These are phyloP conservation scores for Aplocera efformata DNA, from an alignment of 2,888 invertebrate species.

Conservation along the genomic window DNA sequence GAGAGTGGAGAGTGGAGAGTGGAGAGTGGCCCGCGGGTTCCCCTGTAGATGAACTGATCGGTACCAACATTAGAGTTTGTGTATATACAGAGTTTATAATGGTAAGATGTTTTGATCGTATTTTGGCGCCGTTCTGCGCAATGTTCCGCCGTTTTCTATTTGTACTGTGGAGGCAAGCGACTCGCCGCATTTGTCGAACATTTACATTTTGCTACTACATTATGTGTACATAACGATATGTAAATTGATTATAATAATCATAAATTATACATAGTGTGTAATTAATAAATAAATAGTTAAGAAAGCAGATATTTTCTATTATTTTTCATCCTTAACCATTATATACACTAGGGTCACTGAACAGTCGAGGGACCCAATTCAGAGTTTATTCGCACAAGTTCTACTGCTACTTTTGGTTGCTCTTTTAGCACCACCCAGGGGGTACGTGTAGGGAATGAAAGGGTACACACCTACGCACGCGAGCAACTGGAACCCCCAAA, in stretches of 20 bases:
- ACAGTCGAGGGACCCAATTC: no score
- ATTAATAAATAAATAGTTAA: constrained; percentile 67
- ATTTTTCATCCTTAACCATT: constrained; percentile 25
- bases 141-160: constrained; percentile 7
- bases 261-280: constrained; percentile 76
- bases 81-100: constrained; percentile 66
- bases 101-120: constrained; percentile 51
- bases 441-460: no score
- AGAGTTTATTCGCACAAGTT: no score
- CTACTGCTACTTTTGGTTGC: no score
- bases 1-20: no score
- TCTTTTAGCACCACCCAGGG: no score
- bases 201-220: constrained; percentile 69
- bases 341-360: no score
- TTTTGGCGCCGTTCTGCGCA: constrained; percentile 35
- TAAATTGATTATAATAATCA: constrained; percentile 70
- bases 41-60: no score
- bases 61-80: constrained; percentile 27
- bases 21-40: no score
- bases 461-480: no score
- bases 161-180: constrained; percentile 11
- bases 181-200: constrained; percentile 24
- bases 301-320: constrained; percentile 44
- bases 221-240: constrained; percentile 73
- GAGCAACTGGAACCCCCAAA: no score